Conservation (phyloP, 2,113 vertebrate species). For the Eretmodus cyanostictus region DNA sequence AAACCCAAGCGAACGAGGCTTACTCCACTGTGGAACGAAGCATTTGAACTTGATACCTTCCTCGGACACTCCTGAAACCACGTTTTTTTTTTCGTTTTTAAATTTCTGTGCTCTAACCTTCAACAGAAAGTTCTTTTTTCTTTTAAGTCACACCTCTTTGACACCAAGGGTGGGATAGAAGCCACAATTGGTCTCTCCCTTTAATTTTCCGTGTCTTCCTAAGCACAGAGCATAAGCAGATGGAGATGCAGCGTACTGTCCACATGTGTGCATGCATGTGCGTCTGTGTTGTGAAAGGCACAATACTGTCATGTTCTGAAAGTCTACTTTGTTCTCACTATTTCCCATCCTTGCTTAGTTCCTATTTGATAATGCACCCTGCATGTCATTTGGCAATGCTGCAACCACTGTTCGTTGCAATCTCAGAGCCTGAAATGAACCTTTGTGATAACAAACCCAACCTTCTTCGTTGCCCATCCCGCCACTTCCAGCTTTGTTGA, state of each 20-base stretch:
- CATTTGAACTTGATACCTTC: background rate
- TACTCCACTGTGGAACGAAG: background rate
- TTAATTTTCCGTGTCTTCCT: constrained; percentile 62
- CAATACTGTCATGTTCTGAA: background rate
- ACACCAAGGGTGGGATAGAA: constrained; percentile 56
- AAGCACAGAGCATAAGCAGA: constrained; percentile 51
- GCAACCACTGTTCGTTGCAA: background rate
- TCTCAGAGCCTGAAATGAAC: constrained; percentile 1
- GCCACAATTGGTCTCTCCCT: constrained; percentile 55
- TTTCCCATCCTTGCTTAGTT: constrained; percentile 28
- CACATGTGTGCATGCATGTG: constrained; percentile 5
- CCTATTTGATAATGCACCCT: background rate
- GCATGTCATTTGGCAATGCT: background rate
- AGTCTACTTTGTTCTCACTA: background rate
- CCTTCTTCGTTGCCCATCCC: background rate
- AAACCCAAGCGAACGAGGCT: background rate
- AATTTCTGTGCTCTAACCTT: background rate
- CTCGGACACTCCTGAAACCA: background rate
- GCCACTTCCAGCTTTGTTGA: background rate
- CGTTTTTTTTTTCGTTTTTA: background rate
- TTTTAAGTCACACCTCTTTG: constrained; percentile 52
- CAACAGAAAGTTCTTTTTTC: constrained; percentile 6
- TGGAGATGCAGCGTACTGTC: constrained; percentile 46
- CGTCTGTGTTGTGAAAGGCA: constrained; percentile 1
- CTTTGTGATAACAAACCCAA: background rate